Conservation (phyloP, 2,888 invertebrate genomes). For the Ischnura elegans region DNA sequence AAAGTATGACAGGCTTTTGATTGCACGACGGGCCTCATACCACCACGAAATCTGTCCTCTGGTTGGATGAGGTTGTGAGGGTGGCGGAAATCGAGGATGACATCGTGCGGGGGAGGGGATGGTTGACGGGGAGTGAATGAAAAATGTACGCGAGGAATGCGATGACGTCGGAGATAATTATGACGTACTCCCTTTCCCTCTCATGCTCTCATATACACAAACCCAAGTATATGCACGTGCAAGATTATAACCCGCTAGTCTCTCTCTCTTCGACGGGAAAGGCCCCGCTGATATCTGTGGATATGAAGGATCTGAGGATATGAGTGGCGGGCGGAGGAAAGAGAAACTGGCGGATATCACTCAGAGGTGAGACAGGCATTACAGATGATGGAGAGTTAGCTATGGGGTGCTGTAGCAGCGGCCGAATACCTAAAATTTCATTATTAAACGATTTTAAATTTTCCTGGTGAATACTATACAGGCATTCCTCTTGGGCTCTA, state of each 20-base stretch:
- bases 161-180: constrained; percentile 51
- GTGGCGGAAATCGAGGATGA: neutral
- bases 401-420: too few species aligned
- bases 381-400: too few species aligned
- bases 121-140: neutral
- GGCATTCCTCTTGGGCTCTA: too few species aligned
- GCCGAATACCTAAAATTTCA: too few species aligned
- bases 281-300: neutral
- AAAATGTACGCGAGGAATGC: neutral
- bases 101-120: neutral
- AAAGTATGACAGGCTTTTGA: too few species aligned
- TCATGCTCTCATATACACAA: neutral
- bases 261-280: neutral
- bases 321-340: neutral
- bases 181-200: neutral
- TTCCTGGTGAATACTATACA: too few species aligned
- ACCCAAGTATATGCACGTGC: too few species aligned
- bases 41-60: too few species aligned
- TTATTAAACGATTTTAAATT: too few species aligned
- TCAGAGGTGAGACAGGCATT: too few species aligned
- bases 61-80: neutral
- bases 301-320: neutral
- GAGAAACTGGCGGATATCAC: neutral
- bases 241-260: too few species aligned
- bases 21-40: too few species aligned